A percentile compares a stretch with the other conserved stretches of the same genome.
These are phyloP conservation scores for Ceratosolen fusciceps DNA, from an alignment of 1,140 invertebrate genomes.

Conservation along the genomic window DNA sequence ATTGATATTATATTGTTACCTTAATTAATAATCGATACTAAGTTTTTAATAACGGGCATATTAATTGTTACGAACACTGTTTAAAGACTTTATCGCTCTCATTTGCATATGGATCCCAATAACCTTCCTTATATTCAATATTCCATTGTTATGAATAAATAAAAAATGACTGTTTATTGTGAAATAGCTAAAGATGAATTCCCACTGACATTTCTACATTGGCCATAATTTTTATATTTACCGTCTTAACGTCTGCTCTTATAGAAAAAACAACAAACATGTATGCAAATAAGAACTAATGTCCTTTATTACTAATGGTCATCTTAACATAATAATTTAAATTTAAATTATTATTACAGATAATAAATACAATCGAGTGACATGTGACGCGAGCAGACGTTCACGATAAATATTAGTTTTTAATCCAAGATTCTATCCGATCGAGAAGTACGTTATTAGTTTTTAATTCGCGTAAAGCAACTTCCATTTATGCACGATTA, in stretches of 20 bases:
- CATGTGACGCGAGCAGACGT: background rate
- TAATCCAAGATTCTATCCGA: background rate
- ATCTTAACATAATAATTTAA: background rate
- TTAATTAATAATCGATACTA: conserved; percentile 32
- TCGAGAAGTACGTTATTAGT: background rate
- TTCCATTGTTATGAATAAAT: no score
- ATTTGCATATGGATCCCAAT: conserved; percentile 27
- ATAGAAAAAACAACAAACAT: background rate
- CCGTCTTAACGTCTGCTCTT: no score
- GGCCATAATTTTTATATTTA: no score
- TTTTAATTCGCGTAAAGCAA: background rate
- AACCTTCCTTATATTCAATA: no score
- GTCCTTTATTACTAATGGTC: conserved; percentile 12
- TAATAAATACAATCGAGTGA: background rate
- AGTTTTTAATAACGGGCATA: conserved; percentile 31
- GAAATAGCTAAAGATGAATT: no score
- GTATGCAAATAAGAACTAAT: conserved; percentile 8
- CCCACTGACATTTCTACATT: no score
- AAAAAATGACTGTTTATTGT: no score
- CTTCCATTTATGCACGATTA: conserved; percentile 28
- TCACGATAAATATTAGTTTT: background rate
- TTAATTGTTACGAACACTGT: conserved; percentile 16
- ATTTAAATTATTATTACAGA: no score
- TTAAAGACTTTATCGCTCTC: conserved; percentile 1
- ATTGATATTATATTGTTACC: conserved; percentile 31